Evolutionary conservation across 2,113 vertebrate species (phyloP).

Genomic region (Xyliphius kryptos): DNA sequence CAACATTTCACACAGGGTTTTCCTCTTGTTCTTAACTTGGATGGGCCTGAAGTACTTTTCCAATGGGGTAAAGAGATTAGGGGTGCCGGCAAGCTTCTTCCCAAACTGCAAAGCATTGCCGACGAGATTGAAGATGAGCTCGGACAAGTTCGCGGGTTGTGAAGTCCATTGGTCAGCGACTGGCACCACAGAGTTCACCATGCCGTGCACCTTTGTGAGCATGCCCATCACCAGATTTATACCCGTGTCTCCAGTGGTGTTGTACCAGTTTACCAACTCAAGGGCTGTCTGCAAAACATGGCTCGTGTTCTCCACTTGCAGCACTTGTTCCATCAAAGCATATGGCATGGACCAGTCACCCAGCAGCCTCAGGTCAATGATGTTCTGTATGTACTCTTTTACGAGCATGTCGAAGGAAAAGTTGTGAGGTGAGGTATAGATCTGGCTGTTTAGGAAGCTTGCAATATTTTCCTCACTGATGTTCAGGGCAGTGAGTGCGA

Average conservation of each 20-base stretch:
- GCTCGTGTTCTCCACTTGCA: conserved; percentile 37
- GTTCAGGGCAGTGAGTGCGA: conserved; percentile 50
- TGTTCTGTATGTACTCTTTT: conserved; percentile 29
- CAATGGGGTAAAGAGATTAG: conserved; percentile 27
- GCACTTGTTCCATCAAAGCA: conserved; percentile 44
- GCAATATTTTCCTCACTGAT: conserved; percentile 39
- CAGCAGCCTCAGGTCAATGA: conserved; percentile 44
- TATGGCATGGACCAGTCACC: conserved; percentile 46
- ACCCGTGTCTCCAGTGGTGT: conserved; percentile 43
- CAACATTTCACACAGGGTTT: conserved; percentile 5
- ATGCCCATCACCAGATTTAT: conserved; percentile 51
- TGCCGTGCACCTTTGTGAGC: conserved; percentile 44
- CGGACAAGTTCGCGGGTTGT: conserved; percentile 7
- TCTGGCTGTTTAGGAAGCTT: conserved; percentile 15
- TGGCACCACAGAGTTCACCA: conserved; percentile 40
- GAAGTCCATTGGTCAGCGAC: conserved; percentile 21
- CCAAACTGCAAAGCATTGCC: conserved; percentile 47
- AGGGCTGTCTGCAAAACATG: conserved; percentile 36
- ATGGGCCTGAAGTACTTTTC: conserved; percentile 1
- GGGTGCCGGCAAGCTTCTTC: conserved; percentile 42
- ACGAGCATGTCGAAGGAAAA: conserved; percentile 30
- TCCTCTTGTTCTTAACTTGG: conserved; percentile 3
- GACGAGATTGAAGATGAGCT: conserved; percentile 42
- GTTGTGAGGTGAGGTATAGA: conserved; percentile 18
- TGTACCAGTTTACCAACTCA: conserved; percentile 50